Evolutionary conservation across 1,140 invertebrate species (phyloP), one percentile per base, ranked within the genome.

Genomic region (Halyomorpha halys): DNA sequence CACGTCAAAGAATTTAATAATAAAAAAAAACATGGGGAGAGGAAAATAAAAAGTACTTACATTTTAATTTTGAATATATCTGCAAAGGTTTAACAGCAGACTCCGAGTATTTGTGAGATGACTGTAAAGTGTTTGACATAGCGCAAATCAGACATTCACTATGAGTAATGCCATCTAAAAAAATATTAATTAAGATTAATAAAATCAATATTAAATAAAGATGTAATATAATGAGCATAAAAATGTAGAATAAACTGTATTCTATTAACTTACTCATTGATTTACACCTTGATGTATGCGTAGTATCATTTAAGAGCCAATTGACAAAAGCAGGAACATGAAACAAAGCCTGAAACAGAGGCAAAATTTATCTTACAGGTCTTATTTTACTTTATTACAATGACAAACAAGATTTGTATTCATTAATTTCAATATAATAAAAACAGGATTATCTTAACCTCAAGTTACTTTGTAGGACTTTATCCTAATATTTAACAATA

Each of bases 251-350:
- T 39, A 6, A 6, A 13, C 1, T 39, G 34, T 39, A 8, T 13
- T 39, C 11, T 54, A 8, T 60, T 47, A 27, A 70, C 73, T 69
- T 67, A 70, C 69, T 68, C 64, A 69, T 79, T 70, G 84, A 82
- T 72, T 86, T 83, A 76, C 89, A 91, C 73, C 84, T 83, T 61
- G 82, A 80, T 67, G 79, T 74, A 73, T 90, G 86, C 67, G 81
- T 75, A 62, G 79, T 75, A 72, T 91, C 89, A 51, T 83, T 86
- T 4, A 86, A 77, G 30, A 94, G 76, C 89, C 90, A 94, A 76
- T 93, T 92, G 23, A 88, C 86, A 71, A 94, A 81, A 9, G 90
- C 85, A 54, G 91, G 90, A 68, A 91, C 86, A 78, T 94, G 90
- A 76, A 91, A 91, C 2, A 94, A 76, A 54, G 90, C 90, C 80